A percentile compares a stretch with the other conserved stretches of the same genome.
phyloP scores from a whole-genome alignment of 2,888 invertebrate species.

The Ommatoiulus sabulosus region DNA sequence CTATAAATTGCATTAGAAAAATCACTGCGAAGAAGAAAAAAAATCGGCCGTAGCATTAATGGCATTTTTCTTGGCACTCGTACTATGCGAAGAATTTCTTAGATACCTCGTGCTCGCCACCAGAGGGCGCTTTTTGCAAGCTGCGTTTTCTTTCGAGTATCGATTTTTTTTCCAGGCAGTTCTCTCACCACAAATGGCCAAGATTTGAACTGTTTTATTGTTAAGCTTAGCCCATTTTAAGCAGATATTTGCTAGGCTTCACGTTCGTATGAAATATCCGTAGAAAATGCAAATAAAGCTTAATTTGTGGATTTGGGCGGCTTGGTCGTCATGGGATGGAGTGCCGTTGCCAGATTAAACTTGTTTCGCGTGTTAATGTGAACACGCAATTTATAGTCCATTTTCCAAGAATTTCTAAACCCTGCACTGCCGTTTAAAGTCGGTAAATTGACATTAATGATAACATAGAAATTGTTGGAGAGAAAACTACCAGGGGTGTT shows the following conservation, averaged over 20 bases:
- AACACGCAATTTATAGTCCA: not conserved
- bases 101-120: not conserved
- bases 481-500: no score
- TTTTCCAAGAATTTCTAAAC: no score
- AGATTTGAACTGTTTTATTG: not conserved
- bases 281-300: not conserved
- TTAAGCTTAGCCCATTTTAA: conserved; percentile 8
- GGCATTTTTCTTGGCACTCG: not conserved
- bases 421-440: no score
- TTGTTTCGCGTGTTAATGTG: not conserved
- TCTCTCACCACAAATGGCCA: conserved; percentile 1
- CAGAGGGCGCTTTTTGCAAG: not conserved
- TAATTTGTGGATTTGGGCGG: not conserved
- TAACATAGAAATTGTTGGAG: no score
- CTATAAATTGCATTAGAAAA: not conserved
- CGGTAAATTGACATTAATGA: no score
- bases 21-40: not conserved
- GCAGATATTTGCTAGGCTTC: not conserved
- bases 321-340: not conserved
- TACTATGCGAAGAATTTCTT: not conserved
- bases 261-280: not conserved
- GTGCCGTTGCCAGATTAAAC: not conserved
- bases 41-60: not conserved
- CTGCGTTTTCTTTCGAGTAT: not conserved
- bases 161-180: not conserved